A percentile compares a stretch with the other conserved stretches of the same genome.
phyloP scores from a whole-genome alignment of 1,140 invertebrate genomes.

The Leptonema lineaticorne region DNA sequence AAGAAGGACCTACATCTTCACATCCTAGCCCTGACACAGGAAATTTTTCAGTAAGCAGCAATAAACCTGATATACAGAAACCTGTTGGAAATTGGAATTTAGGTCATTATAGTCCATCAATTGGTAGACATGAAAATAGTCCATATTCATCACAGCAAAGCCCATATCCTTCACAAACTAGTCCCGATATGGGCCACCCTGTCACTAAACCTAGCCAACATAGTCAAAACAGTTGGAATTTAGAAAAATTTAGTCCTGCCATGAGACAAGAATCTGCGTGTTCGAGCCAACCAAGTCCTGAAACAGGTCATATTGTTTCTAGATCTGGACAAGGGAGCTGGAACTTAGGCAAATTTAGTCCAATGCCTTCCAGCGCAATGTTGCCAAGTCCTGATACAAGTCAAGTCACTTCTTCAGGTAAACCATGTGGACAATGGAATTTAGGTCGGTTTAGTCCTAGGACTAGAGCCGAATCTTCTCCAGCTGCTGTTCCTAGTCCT shows the following conservation, averaged over 20 bases:
- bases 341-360: slow-evolving; percentile 53
- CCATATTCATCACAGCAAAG: slow-evolving; percentile 54
- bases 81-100: slow-evolving; percentile 48
- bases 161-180: slow-evolving; percentile 52
- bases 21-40: slow-evolving; percentile 55
- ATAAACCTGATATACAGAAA: slow-evolving; percentile 50
- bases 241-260: slow-evolving; percentile 47
- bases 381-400: slow-evolving; percentile 43
- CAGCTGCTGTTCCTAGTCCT: slow-evolving; percentile 54
- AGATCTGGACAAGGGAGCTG: slow-evolving; percentile 48
- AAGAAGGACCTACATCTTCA: slow-evolving; percentile 51
- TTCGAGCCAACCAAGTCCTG: slow-evolving; percentile 55
- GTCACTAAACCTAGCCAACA: slow-evolving; percentile 15
- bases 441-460: slow-evolving; percentile 48
- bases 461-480: slow-evolving; percentile 54
- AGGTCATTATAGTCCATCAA: slow-evolving; percentile 50
- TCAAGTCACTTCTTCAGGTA: slow-evolving; percentile 36
- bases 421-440: slow-evolving; percentile 37
- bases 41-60: slow-evolving; percentile 50
- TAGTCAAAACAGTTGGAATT: slow-evolving; percentile 32
- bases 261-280: slow-evolving; percentile 55
- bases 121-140: slow-evolving; percentile 48
- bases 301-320: slow-evolving; percentile 52
- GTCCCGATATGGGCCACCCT: slow-evolving; percentile 29
- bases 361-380: slow-evolving; percentile 45